phyloP scores from a whole-genome alignment of 1,140 invertebrate genomes.

The Musca domestica region DNA sequence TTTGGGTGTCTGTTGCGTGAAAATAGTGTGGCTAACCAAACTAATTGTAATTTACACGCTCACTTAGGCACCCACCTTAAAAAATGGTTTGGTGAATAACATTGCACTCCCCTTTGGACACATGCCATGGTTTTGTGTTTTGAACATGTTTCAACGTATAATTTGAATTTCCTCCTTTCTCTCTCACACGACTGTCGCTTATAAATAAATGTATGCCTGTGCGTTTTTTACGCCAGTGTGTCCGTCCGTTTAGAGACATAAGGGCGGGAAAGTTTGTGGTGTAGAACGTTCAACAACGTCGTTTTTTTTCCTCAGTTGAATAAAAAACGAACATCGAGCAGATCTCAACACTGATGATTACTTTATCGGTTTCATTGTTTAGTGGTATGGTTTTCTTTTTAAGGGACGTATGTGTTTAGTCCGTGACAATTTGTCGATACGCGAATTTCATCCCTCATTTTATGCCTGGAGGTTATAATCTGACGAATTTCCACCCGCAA shows the following conservation, averaged over 20 bases:
- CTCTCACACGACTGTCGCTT: neutral
- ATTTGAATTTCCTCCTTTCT: slow-evolving; percentile 1
- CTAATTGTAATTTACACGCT: slow-evolving; percentile 27
- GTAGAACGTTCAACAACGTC: neutral
- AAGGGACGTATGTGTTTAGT: neutral
- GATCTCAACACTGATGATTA: neutral
- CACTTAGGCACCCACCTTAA: slow-evolving; percentile 22
- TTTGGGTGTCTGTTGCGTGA: neutral
- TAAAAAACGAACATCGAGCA: slow-evolving; percentile 4
- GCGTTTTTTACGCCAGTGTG: too few species aligned
- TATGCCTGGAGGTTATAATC: neutral
- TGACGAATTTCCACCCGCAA: slow-evolving; percentile 21
- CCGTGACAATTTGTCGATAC: slow-evolving; percentile 22
- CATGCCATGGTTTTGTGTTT: too few species aligned
- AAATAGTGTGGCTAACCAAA: slow-evolving; percentile 22
- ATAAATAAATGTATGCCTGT: too few species aligned
- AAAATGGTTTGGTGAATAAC: neutral
- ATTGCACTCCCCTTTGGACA: neutral
- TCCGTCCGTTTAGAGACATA: too few species aligned
- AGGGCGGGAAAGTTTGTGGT: too few species aligned
- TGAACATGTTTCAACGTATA: slow-evolving; percentile 9
- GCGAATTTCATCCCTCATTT: slow-evolving; percentile 16
- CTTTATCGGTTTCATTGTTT: slow-evolving; percentile 1
- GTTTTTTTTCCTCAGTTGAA: neutral
- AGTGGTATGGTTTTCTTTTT: neutral